A percentile compares a stretch with the other conserved stretches of the same genome.
Evolutionary conservation across 2,888 invertebrate genomes (phyloP).

Genomic region (Dryadula phaetusa): DNA sequence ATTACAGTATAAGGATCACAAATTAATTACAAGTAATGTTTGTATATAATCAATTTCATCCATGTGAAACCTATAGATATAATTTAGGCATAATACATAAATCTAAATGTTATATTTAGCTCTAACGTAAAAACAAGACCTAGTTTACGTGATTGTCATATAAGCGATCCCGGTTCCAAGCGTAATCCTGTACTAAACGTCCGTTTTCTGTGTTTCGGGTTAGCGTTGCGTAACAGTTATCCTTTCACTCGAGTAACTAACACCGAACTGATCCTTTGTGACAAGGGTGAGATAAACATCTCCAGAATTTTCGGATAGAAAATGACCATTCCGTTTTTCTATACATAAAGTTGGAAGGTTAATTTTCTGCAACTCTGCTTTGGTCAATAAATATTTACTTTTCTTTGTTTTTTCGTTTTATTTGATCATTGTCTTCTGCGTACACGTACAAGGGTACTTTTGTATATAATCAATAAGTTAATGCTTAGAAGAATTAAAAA

Average conservation of each 20-base stretch:
- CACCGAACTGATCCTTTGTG: slow-evolving; percentile 48
- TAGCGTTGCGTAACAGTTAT: slow-evolving; percentile 39
- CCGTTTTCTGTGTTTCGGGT: slow-evolving; percentile 35
- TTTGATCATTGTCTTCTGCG: neutral
- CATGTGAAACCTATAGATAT: too few species aligned
- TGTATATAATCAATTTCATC: too few species aligned
- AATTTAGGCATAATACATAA: neutral
- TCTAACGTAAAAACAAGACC: slow-evolving; percentile 14
- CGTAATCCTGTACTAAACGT: slow-evolving; percentile 37
- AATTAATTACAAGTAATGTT: too few species aligned
- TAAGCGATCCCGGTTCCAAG: slow-evolving; percentile 23
- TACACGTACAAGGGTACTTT: neutral
- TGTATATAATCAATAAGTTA: neutral
- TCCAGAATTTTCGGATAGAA: slow-evolving; percentile 45
- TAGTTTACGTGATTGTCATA: slow-evolving; percentile 15
- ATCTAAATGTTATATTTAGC: neutral
- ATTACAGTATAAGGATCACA: too few species aligned
- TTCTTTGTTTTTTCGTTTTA: slow-evolving; percentile 1
- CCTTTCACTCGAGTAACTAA: slow-evolving; percentile 47
- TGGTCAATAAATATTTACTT: slow-evolving; percentile 24
- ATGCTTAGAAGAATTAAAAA: neutral
- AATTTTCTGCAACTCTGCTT: slow-evolving; percentile 43
- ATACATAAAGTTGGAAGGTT: slow-evolving; percentile 34
- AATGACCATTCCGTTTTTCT: slow-evolving; percentile 39
- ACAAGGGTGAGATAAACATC: slow-evolving; percentile 56